Base-by-base conservation (phyloP, 2,888 invertebrate genomes). In the Macrophya alboannulata region DNA sequence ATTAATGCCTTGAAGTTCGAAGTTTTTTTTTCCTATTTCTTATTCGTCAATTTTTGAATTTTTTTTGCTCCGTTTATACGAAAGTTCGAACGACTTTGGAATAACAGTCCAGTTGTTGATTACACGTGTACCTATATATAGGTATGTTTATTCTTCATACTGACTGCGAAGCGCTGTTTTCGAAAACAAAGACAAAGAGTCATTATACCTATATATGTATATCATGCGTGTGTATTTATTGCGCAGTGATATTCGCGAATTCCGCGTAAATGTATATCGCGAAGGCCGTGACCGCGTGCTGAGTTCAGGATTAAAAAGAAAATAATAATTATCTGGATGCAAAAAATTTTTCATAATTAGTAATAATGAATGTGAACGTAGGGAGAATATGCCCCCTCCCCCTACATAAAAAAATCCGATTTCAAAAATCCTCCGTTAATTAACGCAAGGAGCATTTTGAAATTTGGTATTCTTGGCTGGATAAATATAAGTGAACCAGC, bases 151-250 rank as follows among this genome's bases (percentile, higher is more conserved):
- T n/a, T 55, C n/a, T 55, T 6, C 55, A n/a, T n/a, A 55, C n/a
- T n/a, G n/a, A 55, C n/a, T 55, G n/a, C n/a, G 8, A n/a, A n/a
- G 8, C 55, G n/a, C 55, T 8, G n/a, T n/a, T 55, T n/a, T 55
- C n/a, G 5, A 6, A n/a, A 55, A 55, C 55, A 55, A n/a, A 55
- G n/a, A 55, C 6, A 55, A 55, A 55, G 55, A 55, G n/a, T n/a
- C 17, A 4, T 17, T 55, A 31, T 31, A 31, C 31, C 31, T 31
- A 3, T 31, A 31, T 31, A 31, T 31, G n/a, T n/a, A n/a, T n/a
- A n/a, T n/a, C n/a, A n/a, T n/a, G n/a, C n/a, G n/a, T n/a, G 31
- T 55, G 55, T 55, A 55, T 55, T 55, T 55, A 55, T n/a, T 55
- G 55, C 55, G 55, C n/a, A 55, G 55, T 4, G n/a, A 55, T 31